Percentiles rank a stretch among this genome's conserved stretches.
Evolutionary conservation across 2,113 vertebrate genomes (phyloP).

Genomic region (Saccopteryx leptura): DNA sequence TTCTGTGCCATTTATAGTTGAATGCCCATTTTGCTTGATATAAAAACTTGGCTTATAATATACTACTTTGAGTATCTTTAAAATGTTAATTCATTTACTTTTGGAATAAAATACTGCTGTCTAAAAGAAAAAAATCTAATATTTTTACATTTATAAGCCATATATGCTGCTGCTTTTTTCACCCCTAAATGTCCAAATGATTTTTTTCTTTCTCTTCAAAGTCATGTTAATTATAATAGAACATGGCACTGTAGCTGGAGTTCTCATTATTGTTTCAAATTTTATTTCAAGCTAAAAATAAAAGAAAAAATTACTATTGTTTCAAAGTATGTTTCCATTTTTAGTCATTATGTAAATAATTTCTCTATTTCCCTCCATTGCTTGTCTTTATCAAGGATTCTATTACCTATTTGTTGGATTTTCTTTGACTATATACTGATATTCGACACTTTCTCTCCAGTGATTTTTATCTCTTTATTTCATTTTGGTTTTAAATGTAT

Average conservation of each 20-base stretch:
- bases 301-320: neutral
- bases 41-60: neutral
- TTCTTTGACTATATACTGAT: neutral
- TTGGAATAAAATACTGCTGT: neutral
- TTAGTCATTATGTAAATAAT: neutral
- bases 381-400: neutral
- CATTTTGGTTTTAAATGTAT: neutral
- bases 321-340: neutral
- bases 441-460: neutral
- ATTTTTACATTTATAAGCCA: neutral
- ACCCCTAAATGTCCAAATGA: too few species aligned
- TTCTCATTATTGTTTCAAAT: neutral
- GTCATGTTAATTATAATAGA: neutral
- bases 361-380: neutral
- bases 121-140: neutral
- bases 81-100: neutral
- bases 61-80: neutral
- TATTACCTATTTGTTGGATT: neutral
- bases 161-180: neutral
- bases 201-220: neutral
- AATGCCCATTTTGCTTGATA: neutral
- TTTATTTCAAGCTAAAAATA: neutral
- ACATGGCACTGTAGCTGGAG: neutral
- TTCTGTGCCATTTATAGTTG: neutral
- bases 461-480: neutral